Conservation (phyloP, 2,797 vertebrate species). For the Labroides dimidiatus region DNA sequence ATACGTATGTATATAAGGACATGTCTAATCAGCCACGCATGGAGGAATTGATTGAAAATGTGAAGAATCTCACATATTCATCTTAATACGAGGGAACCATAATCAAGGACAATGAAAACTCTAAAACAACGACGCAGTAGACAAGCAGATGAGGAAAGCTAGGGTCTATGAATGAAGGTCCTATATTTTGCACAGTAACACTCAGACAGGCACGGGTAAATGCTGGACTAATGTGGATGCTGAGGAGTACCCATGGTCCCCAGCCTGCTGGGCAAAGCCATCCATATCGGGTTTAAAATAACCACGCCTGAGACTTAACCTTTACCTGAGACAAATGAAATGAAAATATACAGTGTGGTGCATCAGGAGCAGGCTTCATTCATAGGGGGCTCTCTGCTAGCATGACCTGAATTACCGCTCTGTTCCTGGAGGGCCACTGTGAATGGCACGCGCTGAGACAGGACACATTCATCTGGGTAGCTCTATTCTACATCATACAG, state of each 20-base stretch:
- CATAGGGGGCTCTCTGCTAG: constrained; percentile 82
- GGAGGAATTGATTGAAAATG: constrained; percentile 1
- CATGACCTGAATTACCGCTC: constrained; percentile 87
- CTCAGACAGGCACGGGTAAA: constrained; percentile 74
- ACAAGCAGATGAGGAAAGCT: constrained; percentile 9
- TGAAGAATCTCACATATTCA: not conserved
- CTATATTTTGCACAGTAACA: constrained; percentile 46
- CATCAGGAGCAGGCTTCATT: constrained; percentile 84
- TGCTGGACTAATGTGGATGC: constrained; percentile 77
- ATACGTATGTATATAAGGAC: constrained; percentile 13
- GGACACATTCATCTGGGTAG: constrained; percentile 84
- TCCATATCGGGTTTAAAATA: constrained; percentile 89
- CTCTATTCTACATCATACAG: constrained; percentile 80
- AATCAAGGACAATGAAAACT: not conserved
- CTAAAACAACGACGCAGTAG: constrained; percentile 4
- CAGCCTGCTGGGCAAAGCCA: constrained; percentile 85
- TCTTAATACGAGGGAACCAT: constrained; percentile 3
- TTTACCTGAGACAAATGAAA: constrained; percentile 89
- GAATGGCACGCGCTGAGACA: constrained; percentile 82
- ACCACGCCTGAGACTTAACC: constrained; percentile 88
- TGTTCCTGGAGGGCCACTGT: constrained; percentile 83
- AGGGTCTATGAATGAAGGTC: constrained; percentile 30
- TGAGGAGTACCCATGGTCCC: constrained; percentile 79
- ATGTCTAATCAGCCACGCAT: constrained; percentile 13
- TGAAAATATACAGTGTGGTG: constrained; percentile 82